phyloP scores from a whole-genome alignment of 2,888 invertebrate species.

The Pandemis corylana region DNA sequence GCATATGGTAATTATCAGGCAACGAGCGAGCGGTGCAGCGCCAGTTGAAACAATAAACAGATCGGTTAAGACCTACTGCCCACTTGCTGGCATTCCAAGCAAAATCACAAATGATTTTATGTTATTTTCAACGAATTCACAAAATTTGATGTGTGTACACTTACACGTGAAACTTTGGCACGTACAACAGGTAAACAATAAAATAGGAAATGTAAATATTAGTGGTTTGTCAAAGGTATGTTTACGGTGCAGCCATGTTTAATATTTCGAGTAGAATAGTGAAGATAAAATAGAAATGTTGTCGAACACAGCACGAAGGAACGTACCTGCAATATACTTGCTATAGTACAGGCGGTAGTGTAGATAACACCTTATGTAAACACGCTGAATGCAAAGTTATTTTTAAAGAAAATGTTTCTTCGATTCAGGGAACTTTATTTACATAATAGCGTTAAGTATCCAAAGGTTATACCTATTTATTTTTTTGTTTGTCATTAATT shows the following conservation, averaged over 20 bases:
- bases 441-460: slow-evolving; percentile 4
- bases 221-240: slow-evolving; percentile 34
- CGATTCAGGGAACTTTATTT: slow-evolving; percentile 1
- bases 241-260: slow-evolving; percentile 24
- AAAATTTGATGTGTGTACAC: slow-evolving; percentile 15
- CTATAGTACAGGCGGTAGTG: background rate
- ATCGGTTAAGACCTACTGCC: slow-evolving; percentile 48
- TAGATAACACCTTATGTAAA: slow-evolving; percentile 14
- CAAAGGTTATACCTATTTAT: background rate
- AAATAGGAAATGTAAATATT: slow-evolving; percentile 38
- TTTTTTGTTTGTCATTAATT: too few species aligned
- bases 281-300: slow-evolving; percentile 10
- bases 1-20: slow-evolving; percentile 58
- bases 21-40: slow-evolving; percentile 45
- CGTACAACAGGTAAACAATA: slow-evolving; percentile 36
- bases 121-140: slow-evolving; percentile 31
- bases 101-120: slow-evolving; percentile 34
- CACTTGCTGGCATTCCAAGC: slow-evolving; percentile 53
- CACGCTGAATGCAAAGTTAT: slow-evolving; percentile 17
- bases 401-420: slow-evolving; percentile 9
- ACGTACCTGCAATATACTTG: background rate
- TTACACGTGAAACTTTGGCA: slow-evolving; percentile 23
- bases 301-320: background rate
- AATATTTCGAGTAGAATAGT: slow-evolving; percentile 14
- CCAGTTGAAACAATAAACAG: slow-evolving; percentile 70